phyloP scores from a whole-genome alignment of 1,140 invertebrate genomes.

The silkworm (Bombyx mori) region DNA sequence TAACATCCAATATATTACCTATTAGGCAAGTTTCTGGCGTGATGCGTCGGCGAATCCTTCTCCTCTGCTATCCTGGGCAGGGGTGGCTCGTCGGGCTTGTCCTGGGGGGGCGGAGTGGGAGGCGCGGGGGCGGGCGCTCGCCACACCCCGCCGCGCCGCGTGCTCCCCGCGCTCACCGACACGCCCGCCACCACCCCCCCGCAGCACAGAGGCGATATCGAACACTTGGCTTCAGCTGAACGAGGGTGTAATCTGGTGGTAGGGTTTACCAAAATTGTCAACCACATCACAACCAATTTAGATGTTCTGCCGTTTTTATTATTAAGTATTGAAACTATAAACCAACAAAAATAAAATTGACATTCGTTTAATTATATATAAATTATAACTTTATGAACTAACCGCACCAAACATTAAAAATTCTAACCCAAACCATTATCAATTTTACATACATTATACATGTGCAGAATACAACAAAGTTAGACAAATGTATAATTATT shows the following conservation, averaged over 20 bases:
- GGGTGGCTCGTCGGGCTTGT: slow-evolving; percentile 42
- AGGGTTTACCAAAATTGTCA: background rate
- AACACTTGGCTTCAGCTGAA: slow-evolving; percentile 76
- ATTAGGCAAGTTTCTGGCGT: slow-evolving; percentile 32
- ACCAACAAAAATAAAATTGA: too few relatives aligned
- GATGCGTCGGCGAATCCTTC: slow-evolving; percentile 83
- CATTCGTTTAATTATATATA: too few relatives aligned
- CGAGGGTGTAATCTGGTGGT: slow-evolving; percentile 72
- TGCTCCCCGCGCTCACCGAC: slow-evolving; percentile 38
- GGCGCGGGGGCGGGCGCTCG: slow-evolving; percentile 39
- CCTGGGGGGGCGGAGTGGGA: slow-evolving; percentile 48
- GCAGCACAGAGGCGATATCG: slow-evolving; percentile 76
- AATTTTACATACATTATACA: too few relatives aligned
- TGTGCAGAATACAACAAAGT: too few relatives aligned
- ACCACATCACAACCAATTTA: background rate
- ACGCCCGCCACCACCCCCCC: slow-evolving; percentile 63
- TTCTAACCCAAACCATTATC: too few relatives aligned
- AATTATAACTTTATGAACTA: too few relatives aligned
- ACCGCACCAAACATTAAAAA: too few relatives aligned
- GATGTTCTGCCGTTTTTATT: too few relatives aligned
- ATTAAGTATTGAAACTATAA: too few relatives aligned
- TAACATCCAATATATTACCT: slow-evolving; percentile 20
- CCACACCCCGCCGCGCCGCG: slow-evolving; percentile 35
- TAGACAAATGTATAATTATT: too few relatives aligned
- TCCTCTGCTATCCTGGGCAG: slow-evolving; percentile 77